phyloP scores from a whole-genome alignment of 2,797 vertebrate species.

The Eleutherodactylus coqui region DNA sequence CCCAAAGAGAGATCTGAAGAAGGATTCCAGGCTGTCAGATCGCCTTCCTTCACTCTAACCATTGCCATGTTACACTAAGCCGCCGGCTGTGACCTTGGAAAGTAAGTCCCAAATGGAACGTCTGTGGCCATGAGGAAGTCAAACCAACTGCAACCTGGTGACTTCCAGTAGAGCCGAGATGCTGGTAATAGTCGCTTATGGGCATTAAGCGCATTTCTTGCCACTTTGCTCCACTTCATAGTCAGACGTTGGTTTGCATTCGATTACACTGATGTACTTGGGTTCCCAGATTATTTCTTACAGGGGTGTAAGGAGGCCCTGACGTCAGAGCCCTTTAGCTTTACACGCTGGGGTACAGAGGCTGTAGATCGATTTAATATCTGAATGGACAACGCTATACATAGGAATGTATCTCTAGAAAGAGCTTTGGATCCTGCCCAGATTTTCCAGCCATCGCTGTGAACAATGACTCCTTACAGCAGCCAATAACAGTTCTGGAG shows the following conservation, averaged over 20 bases:
- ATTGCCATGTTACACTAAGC: background rate
- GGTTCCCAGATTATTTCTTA: no score
- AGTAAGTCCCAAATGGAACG: no score
- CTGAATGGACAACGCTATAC: no score
- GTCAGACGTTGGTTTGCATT: background rate
- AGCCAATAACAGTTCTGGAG: background rate
- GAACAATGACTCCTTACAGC: constrained; percentile 17
- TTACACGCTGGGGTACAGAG: no score
- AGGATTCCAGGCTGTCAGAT: background rate
- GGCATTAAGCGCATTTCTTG: background rate
- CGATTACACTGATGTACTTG: background rate
- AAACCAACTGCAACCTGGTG: background rate
- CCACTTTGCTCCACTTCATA: background rate
- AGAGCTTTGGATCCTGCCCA: constrained; percentile 15
- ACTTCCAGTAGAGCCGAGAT: background rate
- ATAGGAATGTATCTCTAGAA: background rate
- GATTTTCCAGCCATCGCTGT: constrained; percentile 11
- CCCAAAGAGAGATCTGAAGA: background rate
- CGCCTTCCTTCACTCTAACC: background rate
- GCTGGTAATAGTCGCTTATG: background rate
- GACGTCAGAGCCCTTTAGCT: background rate
- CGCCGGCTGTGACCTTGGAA: background rate
- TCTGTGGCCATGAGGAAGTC: background rate
- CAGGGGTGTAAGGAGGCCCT: background rate
- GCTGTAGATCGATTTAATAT: background rate